These are phyloP conservation scores for Eupristina koningsbergeri DNA, from an alignment of 1,140 invertebrate species.

Conservation along the genomic window DNA sequence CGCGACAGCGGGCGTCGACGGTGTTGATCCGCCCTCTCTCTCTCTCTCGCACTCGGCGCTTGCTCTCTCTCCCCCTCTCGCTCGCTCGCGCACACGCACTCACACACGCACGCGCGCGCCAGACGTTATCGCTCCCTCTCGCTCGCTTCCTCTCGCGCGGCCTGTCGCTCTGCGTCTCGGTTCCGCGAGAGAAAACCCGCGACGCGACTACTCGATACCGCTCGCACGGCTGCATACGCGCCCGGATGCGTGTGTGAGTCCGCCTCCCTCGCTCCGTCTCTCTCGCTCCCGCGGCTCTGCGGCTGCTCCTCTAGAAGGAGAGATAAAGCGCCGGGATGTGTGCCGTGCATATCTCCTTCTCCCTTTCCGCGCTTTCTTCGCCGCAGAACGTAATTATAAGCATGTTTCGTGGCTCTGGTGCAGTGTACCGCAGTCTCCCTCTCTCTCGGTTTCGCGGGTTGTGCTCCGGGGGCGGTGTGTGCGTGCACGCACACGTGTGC, in stretches of 20 bases:
- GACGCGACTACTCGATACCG: neutral
- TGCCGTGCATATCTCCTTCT: too few relatives aligned
- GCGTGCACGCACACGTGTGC: neutral
- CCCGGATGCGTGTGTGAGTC: neutral
- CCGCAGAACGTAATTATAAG: neutral
- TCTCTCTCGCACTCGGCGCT: neutral
- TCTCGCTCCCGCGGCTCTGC: neutral
- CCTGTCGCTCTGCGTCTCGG: neutral
- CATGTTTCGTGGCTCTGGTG: neutral
- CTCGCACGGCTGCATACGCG: neutral
- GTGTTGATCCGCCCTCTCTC: conserved; percentile 19
- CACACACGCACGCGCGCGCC: neutral
- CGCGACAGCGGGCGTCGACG: conserved; percentile 26
- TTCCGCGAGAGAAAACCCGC: conserved; percentile 14
- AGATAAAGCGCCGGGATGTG: neutral
- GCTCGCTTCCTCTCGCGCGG: neutral
- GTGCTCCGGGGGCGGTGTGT: neutral
- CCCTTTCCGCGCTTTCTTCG: neutral
- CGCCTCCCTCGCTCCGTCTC: neutral
- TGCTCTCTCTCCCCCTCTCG: neutral
- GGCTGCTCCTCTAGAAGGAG: neutral
- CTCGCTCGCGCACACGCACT: neutral
- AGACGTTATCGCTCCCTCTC: conserved; percentile 4
- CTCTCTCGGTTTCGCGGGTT: neutral
- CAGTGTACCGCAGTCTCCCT: neutral